phyloP scores from a whole-genome alignment of 2,113 vertebrate species.

The Malurus melanocephalus region DNA sequence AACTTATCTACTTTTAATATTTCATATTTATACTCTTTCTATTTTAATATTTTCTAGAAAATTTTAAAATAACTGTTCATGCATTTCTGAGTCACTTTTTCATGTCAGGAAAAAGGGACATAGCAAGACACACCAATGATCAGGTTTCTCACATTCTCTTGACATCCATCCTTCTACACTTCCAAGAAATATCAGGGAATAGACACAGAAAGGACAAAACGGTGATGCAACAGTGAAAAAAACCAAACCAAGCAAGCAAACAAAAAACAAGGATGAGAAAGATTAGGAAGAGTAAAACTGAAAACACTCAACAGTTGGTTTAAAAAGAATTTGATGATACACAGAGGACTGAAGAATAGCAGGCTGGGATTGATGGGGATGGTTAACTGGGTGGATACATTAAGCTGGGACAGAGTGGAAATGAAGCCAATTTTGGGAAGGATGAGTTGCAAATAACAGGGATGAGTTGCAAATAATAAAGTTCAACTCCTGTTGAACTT shows the following conservation, averaged over 20 bases:
- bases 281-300: not conserved
- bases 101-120: not conserved
- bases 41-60: not conserved
- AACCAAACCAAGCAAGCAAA: not conserved
- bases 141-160: not conserved
- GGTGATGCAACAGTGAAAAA: not conserved
- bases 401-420: not conserved
- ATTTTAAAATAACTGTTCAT: not conserved
- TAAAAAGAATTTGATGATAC: not conserved
- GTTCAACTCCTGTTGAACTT: no score
- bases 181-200: not conserved
- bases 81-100: not conserved
- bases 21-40: no score
- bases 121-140: not conserved
- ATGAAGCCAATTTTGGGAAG: not conserved
- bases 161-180: not conserved
- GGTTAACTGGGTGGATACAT: no score
- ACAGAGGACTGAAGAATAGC: not conserved
- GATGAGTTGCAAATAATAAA: no score
- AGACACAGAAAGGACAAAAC: not conserved
- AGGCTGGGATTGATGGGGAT: not conserved
- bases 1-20: not conserved
- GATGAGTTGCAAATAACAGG: not conserved
- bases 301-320: not conserved
- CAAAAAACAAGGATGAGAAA: not conserved